Evolutionary conservation across 2,797 vertebrate genomes (phyloP).

Genomic region (Ceryle rudis): DNA sequence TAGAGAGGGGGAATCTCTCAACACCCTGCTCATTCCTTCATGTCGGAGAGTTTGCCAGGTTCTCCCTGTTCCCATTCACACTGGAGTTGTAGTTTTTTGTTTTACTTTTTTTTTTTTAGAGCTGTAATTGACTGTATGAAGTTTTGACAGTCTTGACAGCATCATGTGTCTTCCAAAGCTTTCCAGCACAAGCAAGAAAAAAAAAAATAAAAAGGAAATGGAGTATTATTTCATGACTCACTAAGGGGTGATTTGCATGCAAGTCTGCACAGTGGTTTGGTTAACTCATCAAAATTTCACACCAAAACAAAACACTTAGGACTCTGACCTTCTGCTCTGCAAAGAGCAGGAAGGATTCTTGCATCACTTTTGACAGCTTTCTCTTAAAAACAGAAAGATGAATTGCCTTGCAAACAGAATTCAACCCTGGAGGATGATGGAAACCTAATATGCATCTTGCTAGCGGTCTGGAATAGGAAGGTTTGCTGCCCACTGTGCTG

Average conservation of each 20-base stretch:
- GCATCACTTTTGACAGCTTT: neutral
- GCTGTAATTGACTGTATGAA: neutral
- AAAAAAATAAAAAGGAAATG: neutral
- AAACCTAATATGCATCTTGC: rapidly evolving
- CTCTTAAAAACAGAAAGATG: neutral
- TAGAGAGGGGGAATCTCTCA: constrained; percentile 28
- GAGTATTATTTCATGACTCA: neutral
- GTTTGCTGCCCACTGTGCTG: neutral
- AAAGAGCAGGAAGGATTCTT: neutral
- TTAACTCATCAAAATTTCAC: constrained; percentile 1
- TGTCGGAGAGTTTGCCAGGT: constrained; percentile 16
- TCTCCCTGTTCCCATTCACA: constrained; percentile 34
- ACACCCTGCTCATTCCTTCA: neutral
- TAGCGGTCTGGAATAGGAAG: neutral
- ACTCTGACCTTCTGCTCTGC: neutral
- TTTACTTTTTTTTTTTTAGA: neutral
- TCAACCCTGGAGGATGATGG: neutral
- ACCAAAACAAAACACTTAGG: neutral
- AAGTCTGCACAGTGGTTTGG: neutral
- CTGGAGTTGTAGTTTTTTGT: neutral
- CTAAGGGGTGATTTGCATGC: neutral
- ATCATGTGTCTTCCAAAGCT: constrained; percentile 4
- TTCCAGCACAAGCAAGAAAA: constrained; percentile 25
- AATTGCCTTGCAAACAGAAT: neutral
- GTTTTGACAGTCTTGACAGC: constrained; percentile 61